These are phyloP conservation scores for Ovibos moschatus DNA, from an alignment of 2,113 vertebrate species.

Conservation along the genomic window DNA sequence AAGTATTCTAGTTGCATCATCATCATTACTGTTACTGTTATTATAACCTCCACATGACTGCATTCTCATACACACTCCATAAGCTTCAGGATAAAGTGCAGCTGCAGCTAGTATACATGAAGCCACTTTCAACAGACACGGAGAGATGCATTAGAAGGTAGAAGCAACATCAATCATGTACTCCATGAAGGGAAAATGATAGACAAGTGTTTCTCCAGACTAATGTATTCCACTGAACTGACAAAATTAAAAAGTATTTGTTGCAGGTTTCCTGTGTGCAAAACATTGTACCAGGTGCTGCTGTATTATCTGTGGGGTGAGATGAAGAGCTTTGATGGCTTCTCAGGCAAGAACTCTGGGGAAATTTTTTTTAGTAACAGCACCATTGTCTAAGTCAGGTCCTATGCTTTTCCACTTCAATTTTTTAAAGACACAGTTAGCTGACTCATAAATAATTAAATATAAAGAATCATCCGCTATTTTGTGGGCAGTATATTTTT, in stretches of 20 bases:
- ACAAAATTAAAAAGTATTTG: background rate
- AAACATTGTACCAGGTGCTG: background rate
- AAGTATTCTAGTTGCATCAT: background rate
- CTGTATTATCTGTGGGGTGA: background rate
- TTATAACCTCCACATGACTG: background rate
- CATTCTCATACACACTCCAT: background rate
- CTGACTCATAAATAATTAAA: background rate
- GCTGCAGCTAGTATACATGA: background rate
- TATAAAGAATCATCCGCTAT: background rate
- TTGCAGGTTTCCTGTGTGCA: background rate
- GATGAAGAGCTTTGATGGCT: background rate
- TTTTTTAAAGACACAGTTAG: background rate
- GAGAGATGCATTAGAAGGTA: background rate
- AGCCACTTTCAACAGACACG: background rate
- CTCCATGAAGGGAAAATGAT: background rate
- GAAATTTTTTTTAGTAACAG: background rate
- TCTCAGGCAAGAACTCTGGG: background rate
- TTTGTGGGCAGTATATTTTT: background rate
- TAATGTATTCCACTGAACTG: background rate
- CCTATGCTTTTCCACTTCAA: background rate
- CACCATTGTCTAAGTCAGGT: background rate
- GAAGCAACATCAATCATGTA: background rate
- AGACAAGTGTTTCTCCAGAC: background rate
- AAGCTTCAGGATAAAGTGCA: background rate
- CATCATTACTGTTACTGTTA: background rate